Conservation (phyloP, 2,797 vertebrate genomes). For the Peromyscus melanophrys region DNA sequence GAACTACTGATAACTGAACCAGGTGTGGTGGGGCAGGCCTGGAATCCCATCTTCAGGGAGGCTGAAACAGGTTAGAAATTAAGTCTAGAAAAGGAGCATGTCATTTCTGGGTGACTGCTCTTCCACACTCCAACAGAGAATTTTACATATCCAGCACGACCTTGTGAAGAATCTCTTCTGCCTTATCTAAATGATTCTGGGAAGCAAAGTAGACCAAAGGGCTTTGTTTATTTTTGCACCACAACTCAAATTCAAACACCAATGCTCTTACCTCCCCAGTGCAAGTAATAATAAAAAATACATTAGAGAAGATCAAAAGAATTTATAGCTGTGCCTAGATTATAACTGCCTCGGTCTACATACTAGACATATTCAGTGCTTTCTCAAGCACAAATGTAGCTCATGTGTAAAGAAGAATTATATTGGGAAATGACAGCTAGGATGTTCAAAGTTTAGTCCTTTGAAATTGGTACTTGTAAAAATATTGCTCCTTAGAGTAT, state of each 20-base stretch:
- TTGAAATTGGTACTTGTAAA: constrained; percentile 16
- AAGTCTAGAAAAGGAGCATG: neutral
- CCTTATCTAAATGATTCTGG: constrained; percentile 7
- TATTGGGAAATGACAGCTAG: neutral
- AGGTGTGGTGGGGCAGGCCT: too few relatives aligned
- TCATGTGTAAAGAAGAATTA: constrained; percentile 14
- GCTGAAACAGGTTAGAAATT: neutral
- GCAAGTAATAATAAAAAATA: neutral
- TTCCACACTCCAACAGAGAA: neutral
- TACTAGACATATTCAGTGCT: neutral
- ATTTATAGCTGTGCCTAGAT: neutral
- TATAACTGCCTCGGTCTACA: neutral
- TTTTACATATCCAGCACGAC: neutral
- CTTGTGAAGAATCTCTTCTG: neutral
- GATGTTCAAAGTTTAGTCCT: constrained; percentile 1
- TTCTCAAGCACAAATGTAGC: constrained; percentile 25
- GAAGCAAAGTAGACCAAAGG: neutral
- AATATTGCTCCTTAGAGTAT: neutral
- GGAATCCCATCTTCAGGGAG: neutral
- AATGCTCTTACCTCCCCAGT: neutral
- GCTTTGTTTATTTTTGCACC: neutral
- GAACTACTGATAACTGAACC: neutral
- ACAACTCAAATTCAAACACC: neutral
- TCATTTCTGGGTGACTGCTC: neutral
- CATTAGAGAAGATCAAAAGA: neutral